phyloP scores from a whole-genome alignment of 1,140 invertebrate genomes.

The Asobara japonica region DNA sequence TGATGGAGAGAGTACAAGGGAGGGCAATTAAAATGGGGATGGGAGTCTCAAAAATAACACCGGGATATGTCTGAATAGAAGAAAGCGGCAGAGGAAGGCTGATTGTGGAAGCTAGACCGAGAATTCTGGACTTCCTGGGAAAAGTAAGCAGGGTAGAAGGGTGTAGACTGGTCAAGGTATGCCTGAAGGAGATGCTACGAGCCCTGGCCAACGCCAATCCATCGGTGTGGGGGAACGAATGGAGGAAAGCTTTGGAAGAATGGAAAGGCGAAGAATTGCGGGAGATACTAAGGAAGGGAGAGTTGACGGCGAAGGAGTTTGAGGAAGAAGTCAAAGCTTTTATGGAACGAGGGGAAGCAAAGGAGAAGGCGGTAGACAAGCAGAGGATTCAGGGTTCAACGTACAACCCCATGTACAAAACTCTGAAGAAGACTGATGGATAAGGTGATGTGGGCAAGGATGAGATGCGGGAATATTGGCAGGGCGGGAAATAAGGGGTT shows the following conservation, averaged over 20 bases:
- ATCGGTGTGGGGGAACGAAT: slow-evolving; percentile 3
- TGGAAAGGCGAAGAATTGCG: neutral
- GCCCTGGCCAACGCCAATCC: slow-evolving; percentile 10
- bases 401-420: too few species aligned
- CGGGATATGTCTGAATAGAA: neutral
- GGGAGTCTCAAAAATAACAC: neutral
- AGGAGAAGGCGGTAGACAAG: too few species aligned
- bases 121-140: neutral
- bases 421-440: too few species aligned
- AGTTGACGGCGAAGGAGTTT: too few species aligned
- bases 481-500: too few species aligned
- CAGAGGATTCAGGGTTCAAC: too few species aligned
- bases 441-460: too few species aligned
- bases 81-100: neutral
- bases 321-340: too few species aligned
- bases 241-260: too few species aligned
- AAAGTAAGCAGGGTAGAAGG: neutral
- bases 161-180: slow-evolving; percentile 1
- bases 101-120: neutral
- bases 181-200: slow-evolving; percentile 15
- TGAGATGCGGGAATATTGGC: too few species aligned
- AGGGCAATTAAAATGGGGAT: neutral
- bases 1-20: neutral
- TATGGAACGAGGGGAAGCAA: too few species aligned
- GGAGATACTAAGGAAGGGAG: too few species aligned